A percentile compares a stretch with the other conserved stretches of the same genome.
These are phyloP conservation scores for Sebastes reedi DNA, from an alignment of 2,797 vertebrate genomes.

Conservation along the genomic window DNA sequence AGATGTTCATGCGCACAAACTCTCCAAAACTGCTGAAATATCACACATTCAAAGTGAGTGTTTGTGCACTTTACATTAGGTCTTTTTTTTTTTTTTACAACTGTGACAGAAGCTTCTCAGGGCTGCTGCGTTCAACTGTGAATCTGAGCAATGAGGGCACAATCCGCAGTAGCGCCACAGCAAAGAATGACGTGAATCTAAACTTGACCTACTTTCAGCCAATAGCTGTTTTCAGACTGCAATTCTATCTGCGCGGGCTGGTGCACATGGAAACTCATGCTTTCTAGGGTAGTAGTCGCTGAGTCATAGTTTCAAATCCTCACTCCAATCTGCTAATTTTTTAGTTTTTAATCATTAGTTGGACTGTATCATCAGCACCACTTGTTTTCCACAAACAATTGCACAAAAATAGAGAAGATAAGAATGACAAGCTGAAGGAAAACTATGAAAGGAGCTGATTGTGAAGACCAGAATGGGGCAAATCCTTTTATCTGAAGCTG, in stretches of 20 bases:
- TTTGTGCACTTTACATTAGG: neutral
- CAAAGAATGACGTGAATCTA: conserved; percentile 57
- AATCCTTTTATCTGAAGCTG: conserved; percentile 9
- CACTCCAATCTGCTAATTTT: neutral
- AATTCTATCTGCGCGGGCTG: conserved; percentile 42
- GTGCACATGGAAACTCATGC: conserved; percentile 75
- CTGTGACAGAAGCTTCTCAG: neutral
- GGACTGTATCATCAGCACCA: neutral
- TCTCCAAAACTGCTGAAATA: neutral
- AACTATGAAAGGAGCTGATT: neutral
- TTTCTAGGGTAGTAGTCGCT: conserved; percentile 51
- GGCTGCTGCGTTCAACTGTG: neutral
- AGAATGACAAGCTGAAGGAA: neutral
- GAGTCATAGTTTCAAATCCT: conserved; percentile 55
- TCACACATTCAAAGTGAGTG: neutral
- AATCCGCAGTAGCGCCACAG: neutral
- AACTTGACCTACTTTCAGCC: conserved; percentile 84
- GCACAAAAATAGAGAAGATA: neutral
- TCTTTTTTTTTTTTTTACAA: neutral
- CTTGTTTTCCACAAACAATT: neutral
- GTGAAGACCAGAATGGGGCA: neutral
- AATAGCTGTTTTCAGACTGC: conserved; percentile 67
- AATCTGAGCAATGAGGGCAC: neutral
- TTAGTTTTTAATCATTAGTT: conserved; percentile 9
- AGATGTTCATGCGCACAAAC: neutral